A percentile compares a stretch with the other conserved stretches of the same genome.
Conservation (phyloP, 2,113 vertebrate species). For the Astur gentilis region DNA sequence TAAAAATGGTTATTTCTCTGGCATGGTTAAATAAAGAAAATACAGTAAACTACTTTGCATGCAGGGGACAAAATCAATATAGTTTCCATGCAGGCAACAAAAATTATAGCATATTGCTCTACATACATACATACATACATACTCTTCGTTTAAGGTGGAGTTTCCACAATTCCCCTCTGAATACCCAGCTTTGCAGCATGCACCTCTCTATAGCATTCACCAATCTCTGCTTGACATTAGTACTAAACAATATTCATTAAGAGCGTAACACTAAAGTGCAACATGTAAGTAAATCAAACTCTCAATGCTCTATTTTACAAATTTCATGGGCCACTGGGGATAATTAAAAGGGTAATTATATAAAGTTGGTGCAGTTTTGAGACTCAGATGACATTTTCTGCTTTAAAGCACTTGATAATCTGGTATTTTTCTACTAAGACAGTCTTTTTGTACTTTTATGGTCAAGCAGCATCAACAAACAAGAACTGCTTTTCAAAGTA, state of each 20-base stretch:
- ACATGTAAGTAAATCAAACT: slow-evolving; percentile 82
- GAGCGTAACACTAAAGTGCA: slow-evolving; percentile 76
- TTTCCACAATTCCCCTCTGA: slow-evolving; percentile 7
- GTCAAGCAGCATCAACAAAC: slow-evolving; percentile 69
- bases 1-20: not conserved
- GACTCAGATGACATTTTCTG: slow-evolving; percentile 86
- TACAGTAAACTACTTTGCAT: not conserved
- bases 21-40: not conserved
- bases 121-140: not conserved
- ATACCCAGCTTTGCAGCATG: not conserved
- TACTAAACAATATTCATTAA: slow-evolving; percentile 81
- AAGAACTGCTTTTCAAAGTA: slow-evolving; percentile 53
- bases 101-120: not conserved
- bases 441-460: slow-evolving; percentile 61
- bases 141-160: not conserved
- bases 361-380: slow-evolving; percentile 82
- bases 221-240: slow-evolving; percentile 67
- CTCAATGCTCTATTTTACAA: slow-evolving; percentile 81
- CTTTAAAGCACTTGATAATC: slow-evolving; percentile 78
- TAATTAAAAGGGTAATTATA: slow-evolving; percentile 88
- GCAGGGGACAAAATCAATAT: slow-evolving; percentile 25
- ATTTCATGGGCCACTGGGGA: slow-evolving; percentile 86
- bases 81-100: not conserved
- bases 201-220: slow-evolving; percentile 56
- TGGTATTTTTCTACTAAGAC: slow-evolving; percentile 64